Evolutionary conservation across 1,140 invertebrate genomes (phyloP), one percentile per base, ranked within the genome.

Genomic region (Homarus americanus): DNA sequence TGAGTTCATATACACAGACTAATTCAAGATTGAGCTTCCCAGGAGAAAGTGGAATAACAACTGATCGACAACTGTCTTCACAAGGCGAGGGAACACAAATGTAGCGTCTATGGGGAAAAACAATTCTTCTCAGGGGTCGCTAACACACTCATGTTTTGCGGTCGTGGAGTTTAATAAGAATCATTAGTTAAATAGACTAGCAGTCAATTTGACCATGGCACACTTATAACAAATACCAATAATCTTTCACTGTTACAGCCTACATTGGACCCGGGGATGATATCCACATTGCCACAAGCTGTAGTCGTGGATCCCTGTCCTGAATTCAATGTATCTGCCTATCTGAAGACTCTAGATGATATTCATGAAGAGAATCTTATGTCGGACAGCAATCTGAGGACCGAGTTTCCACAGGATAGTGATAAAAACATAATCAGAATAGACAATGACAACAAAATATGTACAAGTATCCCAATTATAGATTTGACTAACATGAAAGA

Each of bases 261-360:
- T 3, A 75, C 32, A 9, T 20, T 89, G 2, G n/a, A 44, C 12
- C 32, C 40, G 10, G 49, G 28, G 17, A 12, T 10, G 0, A 73
- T 82, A n/a, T 82, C 58, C 24, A 69, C 76, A 4, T 5, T 89
- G 3, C 79, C 87, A 5, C 87, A 89, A 53, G 79, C 87, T 10
- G 66, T 89, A 0, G 20, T 28, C 0, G 87, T 89, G 7, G 32
- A 82, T 20, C 87, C 87, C 34, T 15, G 40, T 4, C 38, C 40
- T 1, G 69, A 73, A 17, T 82, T 89, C 44, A 34, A 89, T 24
- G 66, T 89, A 9, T 36, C 44, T 4, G 10, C n/a, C 1, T 89
- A 76, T 69, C 12, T 89, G 1, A 49, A 24, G 9, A 72, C 66
- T 0, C 32, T 73, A 15, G 80, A 87, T 9, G 49, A 36, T 40